Evolutionary conservation across 2,113 vertebrate species (phyloP).

Genomic region (Melanerpes aurifrons): DNA sequence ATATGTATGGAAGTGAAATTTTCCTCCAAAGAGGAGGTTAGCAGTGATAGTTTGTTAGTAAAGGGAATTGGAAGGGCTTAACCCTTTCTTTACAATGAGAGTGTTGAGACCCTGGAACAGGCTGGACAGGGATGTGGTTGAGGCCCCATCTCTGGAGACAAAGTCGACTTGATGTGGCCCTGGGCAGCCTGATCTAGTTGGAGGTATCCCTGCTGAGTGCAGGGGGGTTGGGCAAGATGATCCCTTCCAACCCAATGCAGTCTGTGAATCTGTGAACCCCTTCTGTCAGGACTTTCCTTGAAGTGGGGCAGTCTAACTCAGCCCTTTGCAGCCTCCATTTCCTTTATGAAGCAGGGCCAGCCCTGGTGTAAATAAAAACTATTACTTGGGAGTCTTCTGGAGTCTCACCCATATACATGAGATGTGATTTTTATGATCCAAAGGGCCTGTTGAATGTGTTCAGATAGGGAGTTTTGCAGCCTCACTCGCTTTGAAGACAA

Average conservation of each 20-base stretch:
- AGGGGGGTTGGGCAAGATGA: too few relatives aligned
- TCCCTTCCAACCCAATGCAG: too few relatives aligned
- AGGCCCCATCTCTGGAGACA: too few relatives aligned
- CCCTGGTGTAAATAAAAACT: not conserved
- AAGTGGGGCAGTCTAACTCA: not conserved
- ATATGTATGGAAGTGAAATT: not conserved
- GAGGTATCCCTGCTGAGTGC: too few relatives aligned
- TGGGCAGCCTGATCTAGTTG: too few relatives aligned
- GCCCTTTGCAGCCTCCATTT: not conserved
- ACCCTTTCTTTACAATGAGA: too few relatives aligned
- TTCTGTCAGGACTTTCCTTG: not conserved
- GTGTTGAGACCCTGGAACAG: too few relatives aligned
- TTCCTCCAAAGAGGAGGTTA: not conserved
- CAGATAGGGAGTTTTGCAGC: not conserved
- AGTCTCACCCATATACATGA: not conserved
- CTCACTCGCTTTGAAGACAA: not conserved
- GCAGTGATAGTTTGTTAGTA: not conserved
- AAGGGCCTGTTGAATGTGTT: not conserved
- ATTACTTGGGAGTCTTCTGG: not conserved
- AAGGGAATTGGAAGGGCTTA: not conserved
- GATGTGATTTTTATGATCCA: not conserved
- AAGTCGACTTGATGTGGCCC: too few relatives aligned
- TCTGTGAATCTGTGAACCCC: not conserved
- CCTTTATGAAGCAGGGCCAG: not conserved
- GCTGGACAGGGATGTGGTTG: too few relatives aligned